Base-by-base conservation (phyloP, 1,140 invertebrate genomes). In the Meloidogyne floridensis region DNA sequence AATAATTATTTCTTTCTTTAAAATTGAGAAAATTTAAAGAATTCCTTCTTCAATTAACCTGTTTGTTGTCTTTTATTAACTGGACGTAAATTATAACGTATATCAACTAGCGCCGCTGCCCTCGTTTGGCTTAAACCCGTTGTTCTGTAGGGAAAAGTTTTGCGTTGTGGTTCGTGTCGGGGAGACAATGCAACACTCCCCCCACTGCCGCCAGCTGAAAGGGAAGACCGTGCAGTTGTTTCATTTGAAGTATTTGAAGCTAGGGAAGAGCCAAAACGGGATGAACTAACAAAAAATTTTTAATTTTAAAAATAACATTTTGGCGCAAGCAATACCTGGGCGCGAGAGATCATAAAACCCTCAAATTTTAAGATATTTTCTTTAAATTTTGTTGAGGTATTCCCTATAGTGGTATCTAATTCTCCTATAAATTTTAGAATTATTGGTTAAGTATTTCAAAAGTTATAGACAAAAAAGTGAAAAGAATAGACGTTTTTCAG, bases 21-120 rank as follows among this genome's bases (percentile, higher is more conserved):
- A 54, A 11, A 54, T 32, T 32, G 2, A 11, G 1, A 54, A 10
- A 10, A 9, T 11, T 56, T 43, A n/a, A 54, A 56, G 54, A 81
- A 53, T n/a, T 80, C 5, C 6, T 43, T 15, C 54, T 20, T 69
- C 10, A 15, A 15, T 80, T 59, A 13, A 82, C 80, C 81, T 53
- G 20, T 47, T 18, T 82, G 69, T 47, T 75, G 78, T 65, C 59
- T 65, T 65, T 65, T 65, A 59, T 82, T 82, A 18, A 82, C 80
- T 20, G 81, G 81, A 10, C 80, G 69, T 47, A 82, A 54, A 75
- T 82, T 82, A 71, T 82, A 75, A 32, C 80, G 80, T 20, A 82
- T 56, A 79, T 82, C 80, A 8, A 82, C 15, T 20, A 82, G 32
- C n/a, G 42, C 75, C 13, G 43, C 4, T 77, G 75, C 6, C 13